Base-by-base conservation (phyloP, 2,113 vertebrate species). In the Phoxinus phoxinus region DNA sequence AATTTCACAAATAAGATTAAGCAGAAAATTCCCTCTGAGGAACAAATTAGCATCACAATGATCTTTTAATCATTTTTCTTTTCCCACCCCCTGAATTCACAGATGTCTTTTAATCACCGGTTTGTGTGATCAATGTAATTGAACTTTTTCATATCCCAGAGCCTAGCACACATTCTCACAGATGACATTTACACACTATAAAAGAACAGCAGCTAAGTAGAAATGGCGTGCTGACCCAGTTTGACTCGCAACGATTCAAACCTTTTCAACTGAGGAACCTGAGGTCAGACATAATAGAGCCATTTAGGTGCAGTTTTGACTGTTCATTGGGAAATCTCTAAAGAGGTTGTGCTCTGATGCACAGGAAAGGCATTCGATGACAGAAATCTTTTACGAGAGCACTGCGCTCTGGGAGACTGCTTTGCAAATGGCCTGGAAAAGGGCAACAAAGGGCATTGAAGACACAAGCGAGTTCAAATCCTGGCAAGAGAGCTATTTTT, bases 41-140 rank as follows among this genome's bases (percentile, higher is more conserved):
- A 74, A 85, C 56, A 80, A 80, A 87, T 87, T 44, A 87, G 58
- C 83, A 87, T 84, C 77, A 81, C 58, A 63, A 81, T 81, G 35
- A 67, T 63, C 32, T 56, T 63, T 41, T 81, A 84, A 87, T 81
- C 41, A 80, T 58, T 78, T 65, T 87, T 71, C 72, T 79, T 61
- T 65, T 87, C 44, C 77, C 84, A 56, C 10, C 44, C 21, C 9
- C 48, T 56, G 44, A 79, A 78, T 79, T 41, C 63, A 69, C 81
- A 67, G 30, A 79, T 80, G 37, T 63, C 63, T 75, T 81, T 84
- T 81, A 81, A 81, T 75, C 63, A 59, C 41, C 30, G 41, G 48
- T 58, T 65, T 73, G 41, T 37, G 35, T 2, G 37, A 86, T 86
- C 72, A 56, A 81, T 81, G 67, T 67, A 74, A 86, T 86, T 81